These are phyloP conservation scores for Arenaria interpres DNA, from an alignment of 2,113 vertebrate genomes.

Conservation along the genomic window DNA sequence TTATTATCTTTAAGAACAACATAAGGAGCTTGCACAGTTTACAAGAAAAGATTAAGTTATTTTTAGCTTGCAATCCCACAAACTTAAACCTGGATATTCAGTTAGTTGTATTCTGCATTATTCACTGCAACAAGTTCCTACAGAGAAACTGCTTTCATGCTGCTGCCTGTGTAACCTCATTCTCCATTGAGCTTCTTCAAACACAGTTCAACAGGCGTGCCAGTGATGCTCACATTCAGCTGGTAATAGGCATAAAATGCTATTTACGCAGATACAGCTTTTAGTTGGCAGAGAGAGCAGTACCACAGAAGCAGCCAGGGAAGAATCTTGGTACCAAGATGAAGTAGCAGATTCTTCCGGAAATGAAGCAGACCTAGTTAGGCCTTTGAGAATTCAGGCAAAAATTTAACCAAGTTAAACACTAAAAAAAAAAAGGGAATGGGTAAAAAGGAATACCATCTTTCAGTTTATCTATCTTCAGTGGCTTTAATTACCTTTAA, in stretches of 20 bases:
- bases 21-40: not conserved
- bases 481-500: not conserved
- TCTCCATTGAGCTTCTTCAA: not conserved
- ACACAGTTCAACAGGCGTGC: fast-evolving
- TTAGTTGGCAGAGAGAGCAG: not conserved
- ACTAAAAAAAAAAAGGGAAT: not conserved
- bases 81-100: not conserved
- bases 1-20: not conserved
- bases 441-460: not conserved
- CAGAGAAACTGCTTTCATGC: not conserved
- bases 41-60: not conserved
- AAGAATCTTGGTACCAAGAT: not conserved
- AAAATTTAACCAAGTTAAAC: not conserved
- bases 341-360: not conserved
- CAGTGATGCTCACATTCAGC: not conserved
- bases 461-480: not conserved
- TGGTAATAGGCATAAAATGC: not conserved
- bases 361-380: not conserved
- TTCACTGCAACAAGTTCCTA: not conserved
- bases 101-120: not conserved
- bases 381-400: not conserved
- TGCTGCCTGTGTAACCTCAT: not conserved
- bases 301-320: not conserved
- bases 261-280: not conserved
- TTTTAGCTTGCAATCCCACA: not conserved